Percentiles rank a stretch among this genome's conserved stretches.
These are phyloP conservation scores for Sylvietta virens DNA, from an alignment of 2,113 vertebrate genomes.

Conservation along the genomic window DNA sequence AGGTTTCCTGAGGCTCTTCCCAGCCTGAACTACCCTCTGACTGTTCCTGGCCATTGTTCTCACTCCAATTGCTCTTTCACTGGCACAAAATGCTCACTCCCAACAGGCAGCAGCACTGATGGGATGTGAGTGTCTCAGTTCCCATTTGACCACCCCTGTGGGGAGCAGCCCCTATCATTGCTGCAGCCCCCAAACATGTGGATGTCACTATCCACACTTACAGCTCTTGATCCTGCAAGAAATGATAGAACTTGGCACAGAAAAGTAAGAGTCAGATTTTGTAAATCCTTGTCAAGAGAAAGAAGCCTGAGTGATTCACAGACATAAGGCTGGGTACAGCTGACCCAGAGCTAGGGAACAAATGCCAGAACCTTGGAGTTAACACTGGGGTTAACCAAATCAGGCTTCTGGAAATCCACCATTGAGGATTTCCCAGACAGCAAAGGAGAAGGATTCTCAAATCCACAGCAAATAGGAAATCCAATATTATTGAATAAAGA, in stretches of 20 bases:
- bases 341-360: background rate
- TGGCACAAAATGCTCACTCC: background rate
- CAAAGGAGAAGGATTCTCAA: background rate
- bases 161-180: background rate
- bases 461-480: background rate
- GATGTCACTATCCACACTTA: fast-evolving
- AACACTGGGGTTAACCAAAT: background rate
- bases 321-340: background rate
- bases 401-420: background rate
- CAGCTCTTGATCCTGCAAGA: background rate
- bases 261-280: background rate
- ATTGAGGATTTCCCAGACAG: background rate
- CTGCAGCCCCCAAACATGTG: background rate
- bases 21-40: background rate
- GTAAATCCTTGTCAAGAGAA: background rate
- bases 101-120: background rate
- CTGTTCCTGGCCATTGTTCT: background rate
- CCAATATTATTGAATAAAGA: background rate
- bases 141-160: fast-evolving
- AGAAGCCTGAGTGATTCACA: background rate
- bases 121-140: background rate
- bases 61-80: background rate
- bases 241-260: background rate
- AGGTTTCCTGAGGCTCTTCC: background rate
- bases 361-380: background rate